These are phyloP conservation scores for Epistrophe grossulariae DNA, from an alignment of 2,888 invertebrate species.

Conservation along the genomic window DNA sequence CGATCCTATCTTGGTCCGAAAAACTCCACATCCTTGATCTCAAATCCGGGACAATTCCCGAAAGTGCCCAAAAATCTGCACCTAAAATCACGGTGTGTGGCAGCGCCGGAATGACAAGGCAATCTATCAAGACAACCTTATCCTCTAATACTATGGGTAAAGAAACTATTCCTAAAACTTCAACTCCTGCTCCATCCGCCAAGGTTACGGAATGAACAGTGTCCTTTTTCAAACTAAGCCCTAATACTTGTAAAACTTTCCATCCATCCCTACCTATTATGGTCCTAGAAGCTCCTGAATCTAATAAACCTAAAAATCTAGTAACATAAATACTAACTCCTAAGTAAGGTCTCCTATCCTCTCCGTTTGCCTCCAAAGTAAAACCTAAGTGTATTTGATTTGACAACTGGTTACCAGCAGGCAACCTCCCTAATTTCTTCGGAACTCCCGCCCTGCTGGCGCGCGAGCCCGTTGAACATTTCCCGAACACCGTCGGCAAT, in stretches of 20 bases:
- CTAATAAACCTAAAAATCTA: too few species aligned
- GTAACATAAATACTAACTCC: too few species aligned
- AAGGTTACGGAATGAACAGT: neutral
- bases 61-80: neutral
- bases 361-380: too few species aligned
- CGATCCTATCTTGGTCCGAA: neutral
- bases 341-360: too few species aligned
- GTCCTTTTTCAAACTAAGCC: neutral
- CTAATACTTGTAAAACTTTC: too few species aligned
- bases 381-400: too few species aligned
- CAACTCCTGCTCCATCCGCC: neutral
- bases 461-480: neutral
- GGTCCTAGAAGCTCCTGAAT: too few species aligned
- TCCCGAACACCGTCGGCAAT: neutral
- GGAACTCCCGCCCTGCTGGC: neutral
- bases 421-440: too few species aligned
- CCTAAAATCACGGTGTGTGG: neutral
- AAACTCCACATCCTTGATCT: neutral
- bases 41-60: neutral
- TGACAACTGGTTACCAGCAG: too few species aligned
- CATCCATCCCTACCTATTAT: too few species aligned
- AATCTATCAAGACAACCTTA: neutral
- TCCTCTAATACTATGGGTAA: neutral
- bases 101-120: neutral
- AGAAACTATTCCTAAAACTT: neutral